Evolutionary conservation across 2,888 invertebrate genomes (phyloP).

Genomic region (Rugalucina vietnamica): DNA sequence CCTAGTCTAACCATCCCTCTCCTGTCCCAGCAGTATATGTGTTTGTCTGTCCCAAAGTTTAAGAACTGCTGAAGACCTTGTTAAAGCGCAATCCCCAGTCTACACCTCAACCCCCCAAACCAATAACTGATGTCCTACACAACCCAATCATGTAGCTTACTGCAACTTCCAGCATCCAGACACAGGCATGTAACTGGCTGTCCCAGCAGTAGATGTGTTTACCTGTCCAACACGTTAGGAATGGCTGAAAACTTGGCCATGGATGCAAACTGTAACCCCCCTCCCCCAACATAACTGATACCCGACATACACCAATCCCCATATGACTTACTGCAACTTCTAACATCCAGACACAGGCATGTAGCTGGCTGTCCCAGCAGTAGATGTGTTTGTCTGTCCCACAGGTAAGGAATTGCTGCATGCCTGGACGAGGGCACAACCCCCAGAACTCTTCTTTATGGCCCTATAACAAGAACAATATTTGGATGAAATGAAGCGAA

Average conservation of each 20-base stretch:
- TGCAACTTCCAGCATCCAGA: slow-evolving; percentile 96
- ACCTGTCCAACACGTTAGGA: slow-evolving; percentile 89
- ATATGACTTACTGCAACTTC: slow-evolving; percentile 89
- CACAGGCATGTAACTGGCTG: slow-evolving; percentile 92
- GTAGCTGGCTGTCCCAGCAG: slow-evolving; percentile 95
- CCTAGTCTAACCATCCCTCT: too few relatives aligned
- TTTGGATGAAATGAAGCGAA: too few relatives aligned
- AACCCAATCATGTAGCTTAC: too few relatives aligned
- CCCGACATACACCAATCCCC: too few relatives aligned
- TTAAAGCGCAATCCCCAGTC: too few relatives aligned
- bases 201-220: slow-evolving; percentile 90
- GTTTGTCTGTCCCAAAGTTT: slow-evolving; percentile 88
- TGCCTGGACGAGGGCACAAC: slow-evolving; percentile 91
- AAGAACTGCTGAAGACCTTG: slow-evolving; percentile 93
- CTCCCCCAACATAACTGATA: too few relatives aligned
- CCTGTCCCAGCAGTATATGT: too few relatives aligned
- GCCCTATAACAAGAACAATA: slow-evolving; percentile 89
- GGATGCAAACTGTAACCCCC: too few relatives aligned
- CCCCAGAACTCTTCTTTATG: slow-evolving; percentile 97
- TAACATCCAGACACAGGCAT: slow-evolving; percentile 95
- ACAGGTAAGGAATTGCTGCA: slow-evolving; percentile 94
- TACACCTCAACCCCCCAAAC: too few relatives aligned
- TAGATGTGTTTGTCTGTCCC: slow-evolving; percentile 82
- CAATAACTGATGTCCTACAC: too few relatives aligned
- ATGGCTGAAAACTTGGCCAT: slow-evolving; percentile 93